Evolutionary conservation across 2,888 invertebrate genomes (phyloP), one percentile per base, ranked within the genome.

Genomic region (Eueremaeus valkanovi): DNA sequence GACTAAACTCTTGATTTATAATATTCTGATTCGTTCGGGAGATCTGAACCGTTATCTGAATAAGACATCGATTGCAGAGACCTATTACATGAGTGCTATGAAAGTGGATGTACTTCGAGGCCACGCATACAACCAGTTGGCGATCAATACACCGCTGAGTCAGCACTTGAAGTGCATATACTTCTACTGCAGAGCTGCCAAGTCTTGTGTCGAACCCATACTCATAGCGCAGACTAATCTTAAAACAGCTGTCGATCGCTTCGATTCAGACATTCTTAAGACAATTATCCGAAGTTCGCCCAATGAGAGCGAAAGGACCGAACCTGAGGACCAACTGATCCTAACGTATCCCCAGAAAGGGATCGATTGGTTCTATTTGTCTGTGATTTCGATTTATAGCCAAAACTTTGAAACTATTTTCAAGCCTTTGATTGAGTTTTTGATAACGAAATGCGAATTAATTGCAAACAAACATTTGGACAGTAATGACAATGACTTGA

Each of bases 111-210:
- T 63, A 16, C 6, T 24, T 11, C 55, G 74, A 42, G 77, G 77
- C 16, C 74, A 73, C 51, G 76, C 77, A 8, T 77, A 76, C 72
- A 77, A 77, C 72, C 77, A 77, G 45, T 49, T 77, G 27, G 58
- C 76, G 21, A 36, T 77, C 29, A 36, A 55, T n/a, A 77, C 76
- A 3, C 40, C 45, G 1, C 13, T 61, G 24, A 55, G 45, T 18
- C 49, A 73, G n/a, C 24, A 45, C n/a, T 68, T 75, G 21, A 70
- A 75, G 42, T 58, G 68, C 27, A 36, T 76, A 21, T 77, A 77
- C 27, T 77, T 70, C 68, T 77, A 36, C 45, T 72, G 72, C 13
- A 36, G 75, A 55, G 77, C 77, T 5, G 66, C 61, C 18, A 45
- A 63, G 31, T 61, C 76, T 24, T 63, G 40, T 21, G 66, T 70